Conservation (phyloP, 2,888 invertebrate species). For the Torymus tubicola region DNA sequence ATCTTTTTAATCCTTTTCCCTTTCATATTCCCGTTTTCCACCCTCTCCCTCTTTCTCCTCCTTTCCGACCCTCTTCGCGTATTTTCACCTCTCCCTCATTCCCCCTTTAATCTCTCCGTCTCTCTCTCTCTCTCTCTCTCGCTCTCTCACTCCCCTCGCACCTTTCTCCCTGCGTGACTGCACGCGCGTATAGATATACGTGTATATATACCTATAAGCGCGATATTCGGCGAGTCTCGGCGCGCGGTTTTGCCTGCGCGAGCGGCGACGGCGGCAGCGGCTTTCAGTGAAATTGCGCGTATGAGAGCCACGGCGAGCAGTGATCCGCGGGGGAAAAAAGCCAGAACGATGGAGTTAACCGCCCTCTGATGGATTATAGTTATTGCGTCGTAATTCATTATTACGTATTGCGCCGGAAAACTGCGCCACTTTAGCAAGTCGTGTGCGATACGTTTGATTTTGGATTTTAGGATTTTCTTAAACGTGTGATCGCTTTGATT, state of each 20-base stretch:
- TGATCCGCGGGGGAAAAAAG: constrained; percentile 2
- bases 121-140: not conserved
- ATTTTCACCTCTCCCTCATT: not conserved
- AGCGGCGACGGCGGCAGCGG: not conserved
- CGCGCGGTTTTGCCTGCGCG: not conserved
- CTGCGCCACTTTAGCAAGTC: not conserved
- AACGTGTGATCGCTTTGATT: too few relatives aligned
- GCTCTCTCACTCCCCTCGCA: not conserved
- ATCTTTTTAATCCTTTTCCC: constrained; percentile 30
- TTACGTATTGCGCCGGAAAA: constrained; percentile 2
- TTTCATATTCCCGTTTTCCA: constrained; percentile 10
- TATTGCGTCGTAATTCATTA: constrained; percentile 17
- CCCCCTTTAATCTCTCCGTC: not conserved
- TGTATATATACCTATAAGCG: not conserved
- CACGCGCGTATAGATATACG: too few relatives aligned
- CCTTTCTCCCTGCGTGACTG: constrained; percentile 19
- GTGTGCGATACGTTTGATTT: too few relatives aligned
- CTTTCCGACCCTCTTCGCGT: not conserved
- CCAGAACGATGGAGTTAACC: not conserved
- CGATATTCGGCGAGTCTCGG: constrained; percentile 21
- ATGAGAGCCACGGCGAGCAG: constrained; percentile 1
- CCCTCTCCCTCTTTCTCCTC: not conserved
- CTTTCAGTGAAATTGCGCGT: constrained; percentile 62
- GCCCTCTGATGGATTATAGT: not conserved
- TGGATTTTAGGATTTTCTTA: too few relatives aligned